Evolutionary conservation across 2,888 invertebrate species (phyloP).

Genomic region (Carcina quercana): DNA sequence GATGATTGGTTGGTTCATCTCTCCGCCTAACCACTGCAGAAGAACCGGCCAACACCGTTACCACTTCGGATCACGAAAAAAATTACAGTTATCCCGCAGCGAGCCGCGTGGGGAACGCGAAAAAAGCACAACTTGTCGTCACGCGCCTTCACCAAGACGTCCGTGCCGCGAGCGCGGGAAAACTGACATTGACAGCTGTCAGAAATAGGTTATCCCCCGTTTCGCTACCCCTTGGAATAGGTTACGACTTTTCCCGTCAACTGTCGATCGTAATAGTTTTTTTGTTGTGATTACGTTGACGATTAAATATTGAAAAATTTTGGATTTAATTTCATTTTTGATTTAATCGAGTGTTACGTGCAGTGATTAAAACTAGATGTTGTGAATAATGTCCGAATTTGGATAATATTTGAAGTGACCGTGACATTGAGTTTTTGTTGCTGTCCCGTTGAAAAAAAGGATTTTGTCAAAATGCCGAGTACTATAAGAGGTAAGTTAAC

Average conservation of each 20-base stretch:
- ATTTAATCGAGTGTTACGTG: not conserved
- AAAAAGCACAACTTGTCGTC: constrained; percentile 60
- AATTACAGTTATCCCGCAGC: constrained; percentile 60
- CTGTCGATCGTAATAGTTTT: too few species aligned
- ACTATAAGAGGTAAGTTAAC: constrained; percentile 64
- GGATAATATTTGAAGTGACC: constrained; percentile 39
- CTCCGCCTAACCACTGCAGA: too few species aligned
- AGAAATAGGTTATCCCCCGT: constrained; percentile 24
- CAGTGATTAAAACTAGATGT: constrained; percentile 15
- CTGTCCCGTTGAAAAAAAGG: constrained; percentile 24
- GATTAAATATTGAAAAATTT: too few species aligned
- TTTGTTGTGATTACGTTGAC: too few species aligned
- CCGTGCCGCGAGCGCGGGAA: constrained; percentile 39
- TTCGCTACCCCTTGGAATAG: not conserved
- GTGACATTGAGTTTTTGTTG: constrained; percentile 33
- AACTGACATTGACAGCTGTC: constrained; percentile 48
- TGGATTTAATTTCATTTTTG: too few species aligned
- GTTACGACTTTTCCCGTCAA: not conserved
- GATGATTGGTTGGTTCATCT: too few species aligned
- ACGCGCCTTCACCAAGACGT: constrained; percentile 61
- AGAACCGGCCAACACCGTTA: constrained; percentile 59
- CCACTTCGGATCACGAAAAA: constrained; percentile 60
- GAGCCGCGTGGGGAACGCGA: constrained; percentile 47
- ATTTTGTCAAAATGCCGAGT: constrained; percentile 65
- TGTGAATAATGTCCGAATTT: constrained; percentile 32